These are phyloP conservation scores for Sebastes reedi DNA, from an alignment of 2,797 vertebrate genomes.

Conservation along the genomic window DNA sequence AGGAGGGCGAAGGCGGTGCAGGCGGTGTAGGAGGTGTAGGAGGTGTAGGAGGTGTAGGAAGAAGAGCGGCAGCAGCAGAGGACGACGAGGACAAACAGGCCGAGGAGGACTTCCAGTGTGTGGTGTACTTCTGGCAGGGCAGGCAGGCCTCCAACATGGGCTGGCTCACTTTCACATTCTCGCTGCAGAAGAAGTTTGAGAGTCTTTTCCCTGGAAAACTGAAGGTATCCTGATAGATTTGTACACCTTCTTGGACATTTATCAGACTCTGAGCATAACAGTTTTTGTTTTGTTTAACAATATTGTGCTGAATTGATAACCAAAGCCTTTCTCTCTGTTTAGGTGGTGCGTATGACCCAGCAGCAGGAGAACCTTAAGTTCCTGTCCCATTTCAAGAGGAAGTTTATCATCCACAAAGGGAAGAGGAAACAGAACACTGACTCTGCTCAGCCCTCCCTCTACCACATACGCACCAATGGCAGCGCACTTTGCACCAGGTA, in stretches of 20 bases:
- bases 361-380: conserved; percentile 99
- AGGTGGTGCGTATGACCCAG: conserved; percentile 99
- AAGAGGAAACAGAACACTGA: conserved; percentile 89
- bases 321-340: neutral
- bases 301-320: neutral
- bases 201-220: conserved; percentile 96
- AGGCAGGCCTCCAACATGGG: conserved; percentile 99
- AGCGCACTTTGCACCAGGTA: conserved; percentile 96
- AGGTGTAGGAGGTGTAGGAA: neutral
- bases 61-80: conserved; percentile 4
- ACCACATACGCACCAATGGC: conserved; percentile 97
- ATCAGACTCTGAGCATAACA: neutral
- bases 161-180: conserved; percentile 99
- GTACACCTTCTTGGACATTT: fast-evolving
- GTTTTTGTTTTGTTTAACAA: no score
- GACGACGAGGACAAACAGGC: conserved; percentile 90
- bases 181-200: conserved; percentile 98
- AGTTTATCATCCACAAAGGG: conserved; percentile 97
- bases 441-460: conserved; percentile 92
- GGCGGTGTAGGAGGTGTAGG: no score
- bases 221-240: conserved; percentile 78
- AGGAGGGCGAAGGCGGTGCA: conserved; percentile 43
- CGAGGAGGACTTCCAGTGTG: conserved; percentile 98
- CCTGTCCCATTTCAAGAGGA: conserved; percentile 97
- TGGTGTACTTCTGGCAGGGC: conserved; percentile 99